A percentile compares a stretch with the other conserved stretches of the same genome.
Conservation (phyloP, 2,888 invertebrate species). For the Leptopilina syphax region DNA sequence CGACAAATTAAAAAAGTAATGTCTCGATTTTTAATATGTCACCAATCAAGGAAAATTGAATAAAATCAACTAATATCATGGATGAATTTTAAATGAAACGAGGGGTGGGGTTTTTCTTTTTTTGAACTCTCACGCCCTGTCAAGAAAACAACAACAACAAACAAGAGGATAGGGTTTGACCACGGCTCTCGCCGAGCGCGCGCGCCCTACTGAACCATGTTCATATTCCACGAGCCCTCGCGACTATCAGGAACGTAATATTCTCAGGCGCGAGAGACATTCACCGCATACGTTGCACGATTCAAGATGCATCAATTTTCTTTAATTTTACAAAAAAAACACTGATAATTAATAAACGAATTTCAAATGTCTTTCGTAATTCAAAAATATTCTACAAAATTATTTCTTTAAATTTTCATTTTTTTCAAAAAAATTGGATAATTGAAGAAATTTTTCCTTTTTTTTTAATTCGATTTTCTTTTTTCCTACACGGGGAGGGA, state of each 20-base stretch:
- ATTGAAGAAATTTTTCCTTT: too few relatives aligned
- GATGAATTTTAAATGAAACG: not conserved
- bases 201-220: conserved; percentile 41
- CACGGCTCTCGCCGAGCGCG: conserved; percentile 39
- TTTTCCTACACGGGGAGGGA: too few relatives aligned
- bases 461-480: too few relatives aligned
- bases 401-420: not conserved
- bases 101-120: not conserved
- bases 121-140: conserved; percentile 6
- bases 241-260: conserved; percentile 37
- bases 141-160: not conserved
- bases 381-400: too few relatives aligned
- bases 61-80: too few relatives aligned
- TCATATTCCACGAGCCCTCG: conserved; percentile 36
- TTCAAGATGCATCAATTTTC: not conserved
- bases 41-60: too few relatives aligned
- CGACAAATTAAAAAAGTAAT: not conserved
- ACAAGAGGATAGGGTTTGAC: conserved; percentile 12
- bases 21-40: not conserved
- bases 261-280: conserved; percentile 26
- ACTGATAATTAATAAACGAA: too few relatives aligned
- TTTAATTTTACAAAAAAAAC: too few relatives aligned
- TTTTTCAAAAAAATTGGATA: too few relatives aligned
- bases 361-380: too few relatives aligned
- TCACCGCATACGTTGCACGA: not conserved